These are phyloP conservation scores for Lagodon rhomboides DNA, from an alignment of 2,797 vertebrate species.

Conservation along the genomic window DNA sequence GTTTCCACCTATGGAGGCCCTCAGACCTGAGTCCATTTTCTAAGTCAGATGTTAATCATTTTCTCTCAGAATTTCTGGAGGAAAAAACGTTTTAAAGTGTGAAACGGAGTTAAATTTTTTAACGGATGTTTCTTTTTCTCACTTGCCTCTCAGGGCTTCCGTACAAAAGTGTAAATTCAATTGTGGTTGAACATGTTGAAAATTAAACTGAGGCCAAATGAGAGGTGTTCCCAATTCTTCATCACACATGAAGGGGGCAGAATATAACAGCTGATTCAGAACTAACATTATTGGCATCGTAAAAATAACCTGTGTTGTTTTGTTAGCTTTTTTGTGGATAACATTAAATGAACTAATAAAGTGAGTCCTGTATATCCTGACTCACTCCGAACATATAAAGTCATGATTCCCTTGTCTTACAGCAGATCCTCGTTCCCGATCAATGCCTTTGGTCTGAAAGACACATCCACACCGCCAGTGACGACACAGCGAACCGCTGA, in stretches of 20 bases:
- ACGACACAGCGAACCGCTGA: slow-evolving; percentile 88
- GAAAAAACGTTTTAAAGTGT: no score
- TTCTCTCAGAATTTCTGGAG: no score
- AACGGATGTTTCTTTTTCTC: no score
- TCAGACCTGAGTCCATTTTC: no score
- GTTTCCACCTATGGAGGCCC: no score
- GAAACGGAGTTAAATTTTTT: no score
- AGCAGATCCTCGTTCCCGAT: slow-evolving; percentile 77
- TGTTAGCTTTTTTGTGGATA: neutral
- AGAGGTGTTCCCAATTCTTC: neutral
- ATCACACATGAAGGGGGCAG: neutral
- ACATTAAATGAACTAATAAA: neutral
- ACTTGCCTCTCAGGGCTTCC: no score
- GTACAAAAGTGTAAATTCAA: neutral
- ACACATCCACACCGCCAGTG: slow-evolving; percentile 77
- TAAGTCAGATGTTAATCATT: no score
- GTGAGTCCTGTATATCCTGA: neutral
- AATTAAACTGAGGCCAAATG: no score
- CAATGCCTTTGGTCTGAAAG: slow-evolving; percentile 87
- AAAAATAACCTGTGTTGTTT: neutral
- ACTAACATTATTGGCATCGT: neutral
- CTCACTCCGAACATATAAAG: slow-evolving; percentile 7
- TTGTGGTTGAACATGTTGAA: no score
- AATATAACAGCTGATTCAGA: neutral
- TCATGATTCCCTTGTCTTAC: slow-evolving; percentile 76